Evolutionary conservation across 2,888 invertebrate species (phyloP).

Genomic region (Baccha elongata): DNA sequence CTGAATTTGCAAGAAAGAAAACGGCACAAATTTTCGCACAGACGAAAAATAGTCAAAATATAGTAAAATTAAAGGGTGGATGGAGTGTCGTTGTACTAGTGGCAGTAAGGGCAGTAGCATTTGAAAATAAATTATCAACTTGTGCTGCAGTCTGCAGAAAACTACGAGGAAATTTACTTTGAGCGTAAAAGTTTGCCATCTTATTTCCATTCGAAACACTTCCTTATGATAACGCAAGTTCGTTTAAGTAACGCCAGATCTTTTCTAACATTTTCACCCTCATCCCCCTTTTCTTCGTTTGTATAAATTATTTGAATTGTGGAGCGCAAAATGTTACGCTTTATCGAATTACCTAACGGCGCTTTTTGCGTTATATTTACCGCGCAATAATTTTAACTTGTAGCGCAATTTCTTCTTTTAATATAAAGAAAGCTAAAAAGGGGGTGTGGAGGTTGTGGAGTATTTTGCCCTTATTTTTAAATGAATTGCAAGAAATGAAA

Average conservation of each 20-base stretch:
- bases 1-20: conserved; percentile 10
- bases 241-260: conserved; percentile 3
- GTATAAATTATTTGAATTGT: conserved; percentile 74
- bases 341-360: conserved; percentile 81
- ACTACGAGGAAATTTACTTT: conserved; percentile 69
- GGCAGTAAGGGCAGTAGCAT: conserved; percentile 9
- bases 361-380: conserved; percentile 69
- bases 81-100: neutral
- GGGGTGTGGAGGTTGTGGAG: neutral
- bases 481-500: conserved; percentile 52
- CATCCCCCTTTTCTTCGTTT: conserved; percentile 6
- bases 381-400: conserved; percentile 71
- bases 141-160: conserved; percentile 68
- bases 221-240: neutral
- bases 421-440: no score
- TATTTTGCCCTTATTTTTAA: neutral
- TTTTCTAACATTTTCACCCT: neutral
- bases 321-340: conserved; percentile 81
- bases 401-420: conserved; percentile 40
- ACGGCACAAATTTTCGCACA: conserved; percentile 4
- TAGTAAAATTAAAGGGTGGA: conserved; percentile 13
- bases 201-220: conserved; percentile 5
- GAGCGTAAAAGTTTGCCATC: conserved; percentile 66
- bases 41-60: conserved; percentile 5
- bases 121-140: conserved; percentile 70